Percentiles rank a stretch among this genome's conserved stretches.
Evolutionary conservation across 2,113 vertebrate species (phyloP).

Genomic region (Erythrocercus mccallii): DNA sequence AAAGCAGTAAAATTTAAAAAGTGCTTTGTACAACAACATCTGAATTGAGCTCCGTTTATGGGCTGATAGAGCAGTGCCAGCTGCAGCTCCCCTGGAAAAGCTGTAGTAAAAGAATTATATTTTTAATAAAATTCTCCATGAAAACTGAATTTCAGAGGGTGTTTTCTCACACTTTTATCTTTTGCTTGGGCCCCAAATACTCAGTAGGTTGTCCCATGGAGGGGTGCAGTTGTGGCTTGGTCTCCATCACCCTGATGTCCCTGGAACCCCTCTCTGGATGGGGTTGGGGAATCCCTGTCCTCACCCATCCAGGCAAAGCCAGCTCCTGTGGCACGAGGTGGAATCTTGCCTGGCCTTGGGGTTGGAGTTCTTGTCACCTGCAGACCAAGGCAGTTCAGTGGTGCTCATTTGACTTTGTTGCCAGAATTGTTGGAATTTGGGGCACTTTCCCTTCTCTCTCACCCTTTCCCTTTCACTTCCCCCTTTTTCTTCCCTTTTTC

Average conservation of each 20-base stretch:
- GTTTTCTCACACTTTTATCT: not conserved
- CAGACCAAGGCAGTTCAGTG: not conserved
- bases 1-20: not conserved
- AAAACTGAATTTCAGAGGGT: not conserved
- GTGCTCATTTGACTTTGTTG: not conserved
- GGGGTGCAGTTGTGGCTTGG: not conserved
- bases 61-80: not conserved
- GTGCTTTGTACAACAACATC: not conserved
- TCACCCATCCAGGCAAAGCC: not conserved
- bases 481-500: not conserved
- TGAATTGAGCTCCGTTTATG: not conserved
- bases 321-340: accelerated
- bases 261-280: not conserved
- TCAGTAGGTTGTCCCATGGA: accelerated
- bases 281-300: not conserved
- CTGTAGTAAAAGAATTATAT: not conserved
- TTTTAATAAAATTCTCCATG: not conserved
- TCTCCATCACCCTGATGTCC: not conserved
- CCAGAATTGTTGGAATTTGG: not conserved
- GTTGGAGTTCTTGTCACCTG: not conserved
- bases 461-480: not conserved
- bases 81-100: not conserved
- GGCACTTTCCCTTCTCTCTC: not conserved
- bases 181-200: not conserved
- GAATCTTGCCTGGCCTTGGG: not conserved